These are phyloP conservation scores for Bicyclus anynana DNA, from an alignment of 1,140 invertebrate species.

Conservation along the genomic window DNA sequence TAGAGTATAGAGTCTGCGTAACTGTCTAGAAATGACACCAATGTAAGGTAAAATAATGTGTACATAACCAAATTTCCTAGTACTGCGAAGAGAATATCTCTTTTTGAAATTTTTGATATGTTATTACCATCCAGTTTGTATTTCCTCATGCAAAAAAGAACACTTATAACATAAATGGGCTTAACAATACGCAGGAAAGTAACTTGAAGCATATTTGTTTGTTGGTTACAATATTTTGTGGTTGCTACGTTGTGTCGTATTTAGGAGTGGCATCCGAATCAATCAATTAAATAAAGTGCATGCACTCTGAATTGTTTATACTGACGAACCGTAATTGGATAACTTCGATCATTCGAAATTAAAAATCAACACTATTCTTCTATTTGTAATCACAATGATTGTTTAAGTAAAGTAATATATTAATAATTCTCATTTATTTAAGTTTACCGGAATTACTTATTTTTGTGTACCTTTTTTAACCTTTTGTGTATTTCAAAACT, in stretches of 20 bases:
- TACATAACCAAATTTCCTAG: slow-evolving; percentile 11
- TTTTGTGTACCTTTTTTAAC: too few relatives aligned
- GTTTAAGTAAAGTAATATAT: too few relatives aligned
- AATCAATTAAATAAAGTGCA: background rate
- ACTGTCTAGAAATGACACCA: background rate
- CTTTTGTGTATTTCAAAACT: too few relatives aligned
- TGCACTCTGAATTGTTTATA: background rate
- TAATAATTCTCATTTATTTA: too few relatives aligned
- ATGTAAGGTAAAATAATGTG: slow-evolving; percentile 9
- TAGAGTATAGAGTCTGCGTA: background rate
- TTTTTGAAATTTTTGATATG: slow-evolving; percentile 3
- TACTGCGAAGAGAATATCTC: slow-evolving; percentile 3
- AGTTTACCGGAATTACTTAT: too few relatives aligned
- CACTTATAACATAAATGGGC: slow-evolving; percentile 15
- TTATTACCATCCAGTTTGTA: slow-evolving; percentile 9
- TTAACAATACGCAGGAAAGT: slow-evolving; percentile 11
- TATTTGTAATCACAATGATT: too few relatives aligned
- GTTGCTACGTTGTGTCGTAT: background rate
- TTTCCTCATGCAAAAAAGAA: slow-evolving; percentile 15
- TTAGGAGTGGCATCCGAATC: background rate
- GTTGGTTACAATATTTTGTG: background rate
- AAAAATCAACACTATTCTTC: too few relatives aligned
- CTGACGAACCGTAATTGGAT: background rate
- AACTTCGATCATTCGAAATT: background rate
- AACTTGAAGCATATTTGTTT: slow-evolving; percentile 1